Conservation (phyloP, 2,113 vertebrate species). For the Struthio camelus region DNA sequence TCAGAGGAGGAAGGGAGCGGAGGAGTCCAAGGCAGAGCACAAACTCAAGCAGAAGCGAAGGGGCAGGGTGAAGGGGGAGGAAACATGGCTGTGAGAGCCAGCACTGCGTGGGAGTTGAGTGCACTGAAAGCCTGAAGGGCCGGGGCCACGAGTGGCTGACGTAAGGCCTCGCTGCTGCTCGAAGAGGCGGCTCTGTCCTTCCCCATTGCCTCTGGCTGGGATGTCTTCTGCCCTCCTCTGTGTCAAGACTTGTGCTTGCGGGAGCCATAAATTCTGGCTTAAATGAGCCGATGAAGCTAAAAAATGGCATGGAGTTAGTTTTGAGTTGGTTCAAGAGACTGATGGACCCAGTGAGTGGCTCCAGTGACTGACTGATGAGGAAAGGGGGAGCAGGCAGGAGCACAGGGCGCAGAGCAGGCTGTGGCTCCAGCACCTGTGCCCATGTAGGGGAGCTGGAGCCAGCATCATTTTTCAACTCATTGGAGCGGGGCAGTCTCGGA, state of each 20-base stretch:
- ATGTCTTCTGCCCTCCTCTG: not conserved
- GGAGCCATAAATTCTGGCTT: not conserved
- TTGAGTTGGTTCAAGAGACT: not conserved
- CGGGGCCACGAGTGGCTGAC: not conserved
- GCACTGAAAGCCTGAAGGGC: not conserved
- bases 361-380: not conserved
- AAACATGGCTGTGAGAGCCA: not conserved
- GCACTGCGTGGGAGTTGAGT: not conserved
- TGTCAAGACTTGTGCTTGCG: not conserved
- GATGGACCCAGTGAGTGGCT: not conserved
- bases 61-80: not conserved
- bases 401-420: not conserved
- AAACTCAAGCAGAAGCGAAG: not conserved
- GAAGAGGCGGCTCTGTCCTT: not conserved
- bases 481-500: not conserved
- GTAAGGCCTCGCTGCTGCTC: fast-evolving
- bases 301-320: not conserved
- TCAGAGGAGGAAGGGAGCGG: not conserved
- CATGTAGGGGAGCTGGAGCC: not conserved
- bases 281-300: not conserved
- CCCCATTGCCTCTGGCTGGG: not conserved
- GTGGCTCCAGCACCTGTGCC: not conserved
- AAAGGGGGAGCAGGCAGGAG: not conserved
- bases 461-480: not conserved
- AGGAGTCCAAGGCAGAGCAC: not conserved